Base-by-base conservation (phyloP, 2,888 invertebrate genomes). In the Blastobasis lacticolella region DNA sequence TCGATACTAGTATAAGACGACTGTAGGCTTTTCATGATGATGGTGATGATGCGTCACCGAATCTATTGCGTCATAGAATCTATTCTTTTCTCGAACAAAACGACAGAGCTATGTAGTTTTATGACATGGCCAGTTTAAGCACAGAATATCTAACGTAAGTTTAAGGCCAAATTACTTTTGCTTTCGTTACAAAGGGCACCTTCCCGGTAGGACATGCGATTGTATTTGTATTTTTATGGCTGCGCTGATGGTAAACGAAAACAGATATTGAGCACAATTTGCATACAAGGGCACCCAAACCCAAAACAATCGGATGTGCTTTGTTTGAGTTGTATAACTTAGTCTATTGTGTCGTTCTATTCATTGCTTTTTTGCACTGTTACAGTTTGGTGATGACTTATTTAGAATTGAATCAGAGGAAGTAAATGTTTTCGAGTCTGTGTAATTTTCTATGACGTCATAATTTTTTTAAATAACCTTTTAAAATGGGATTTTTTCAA, bases 221-320 rank as follows among this genome's bases (percentile, higher is more conserved):
- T 43, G 57, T 61, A 63, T 64, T 65, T 58, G 62, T 70, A 40
- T 71, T 69, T 77, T 77, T 75, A 77, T 71, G 66, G 64, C 63
- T 53, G 59, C 66, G 66, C 63, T 67, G 69, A 70, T 67, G 66
- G 65, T 70, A 66, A 76, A 68, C 66, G 66, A 71, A 71, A 66
- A 63, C 63, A 61, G 64, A 76, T 78, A 74, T 73, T 72, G 70
- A 63, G 69, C 66, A 61, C 59, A 68, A 81, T 81, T 80, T 79
- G 74, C 79, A 80, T 79, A 78, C 72, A 78, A 81, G 73, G 71
- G 74, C 67, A 66, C 58, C 55, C 55, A 54, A 49, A 54, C 50
- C 46, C 42, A 46, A 47, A 37, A 37, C 50, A 56, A 55, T 54
- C 56, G 56, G 55, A 58, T 52, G 52, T 48, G 50, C 50, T 57